These are phyloP conservation scores for Cynaeus angustus DNA, from an alignment of 2,888 invertebrate species.

Conservation along the genomic window DNA sequence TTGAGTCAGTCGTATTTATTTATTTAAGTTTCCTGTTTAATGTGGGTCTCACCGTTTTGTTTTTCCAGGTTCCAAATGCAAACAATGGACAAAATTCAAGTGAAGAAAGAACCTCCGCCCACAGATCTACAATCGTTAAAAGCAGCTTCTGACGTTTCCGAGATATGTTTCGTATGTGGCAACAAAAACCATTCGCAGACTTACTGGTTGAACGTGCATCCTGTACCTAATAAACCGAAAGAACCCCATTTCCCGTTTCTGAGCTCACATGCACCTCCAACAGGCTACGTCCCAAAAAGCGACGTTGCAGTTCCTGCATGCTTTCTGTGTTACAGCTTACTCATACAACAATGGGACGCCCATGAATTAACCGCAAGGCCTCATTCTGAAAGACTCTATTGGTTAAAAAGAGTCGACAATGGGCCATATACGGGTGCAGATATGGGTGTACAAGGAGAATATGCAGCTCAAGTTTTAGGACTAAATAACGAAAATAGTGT, in stretches of 20 bases:
- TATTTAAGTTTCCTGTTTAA: conserved; percentile 3
- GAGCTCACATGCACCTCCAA: conserved; percentile 90
- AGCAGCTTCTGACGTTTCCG: conserved; percentile 57
- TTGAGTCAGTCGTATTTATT: conserved; percentile 15
- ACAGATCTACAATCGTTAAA: conserved; percentile 59
- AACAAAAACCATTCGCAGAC: conserved; percentile 79
- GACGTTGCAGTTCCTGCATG: conserved; percentile 81
- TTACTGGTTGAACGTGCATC: conserved; percentile 78
- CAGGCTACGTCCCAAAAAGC: conserved; percentile 75
- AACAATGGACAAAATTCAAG: conserved; percentile 74
- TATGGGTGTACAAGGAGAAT: conserved; percentile 89
- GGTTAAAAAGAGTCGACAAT: conserved; percentile 93
- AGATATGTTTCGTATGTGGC: conserved; percentile 83
- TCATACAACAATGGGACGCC: conserved; percentile 93
- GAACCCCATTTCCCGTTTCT: conserved; percentile 95
- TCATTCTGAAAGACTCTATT: conserved; percentile 90
- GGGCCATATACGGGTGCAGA: conserved; percentile 92
- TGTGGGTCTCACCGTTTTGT: conserved; percentile 32
- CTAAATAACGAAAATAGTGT: conserved; percentile 75
- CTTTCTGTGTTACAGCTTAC: conserved; percentile 88
- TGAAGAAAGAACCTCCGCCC: conserved; percentile 71
- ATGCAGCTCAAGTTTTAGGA: conserved; percentile 91
- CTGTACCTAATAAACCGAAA: conserved; percentile 79
- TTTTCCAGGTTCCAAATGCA: conserved; percentile 62
- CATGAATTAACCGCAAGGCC: conserved; percentile 89